Evolutionary conservation across 2,113 vertebrate genomes (phyloP), one percentile per base, ranked within the genome.

Genomic region (Neolamprologus brichardi): DNA sequence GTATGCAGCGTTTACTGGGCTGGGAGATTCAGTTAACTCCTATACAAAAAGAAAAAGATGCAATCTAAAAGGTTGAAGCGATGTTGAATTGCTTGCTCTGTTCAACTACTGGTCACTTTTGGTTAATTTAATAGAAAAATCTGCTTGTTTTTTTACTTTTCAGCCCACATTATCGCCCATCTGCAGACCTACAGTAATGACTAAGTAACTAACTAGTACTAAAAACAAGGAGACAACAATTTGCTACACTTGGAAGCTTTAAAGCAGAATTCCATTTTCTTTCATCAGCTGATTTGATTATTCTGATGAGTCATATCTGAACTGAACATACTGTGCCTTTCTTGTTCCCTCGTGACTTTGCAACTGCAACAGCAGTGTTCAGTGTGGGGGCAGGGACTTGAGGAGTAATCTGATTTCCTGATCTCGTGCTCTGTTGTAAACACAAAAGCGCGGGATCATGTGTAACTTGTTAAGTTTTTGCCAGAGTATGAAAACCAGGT

Each of bases 391-490:
- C 23, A 8, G 70, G 44, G 25, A 15, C 7, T 12, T 6, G 14
- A n/a, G 2, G 37, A 25, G 41, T n/a, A 79, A 83, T 75, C 70
- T 20, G 7, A 87, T 82, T 72, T 79, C 8, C 67, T 53, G 25
- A 51, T 77, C 44, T 81, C 23, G 18, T 79, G 80, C 75, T 70
- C 72, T 3, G 8, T 51, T 83, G 8, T 34, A 75, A 78, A 12
- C 14, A 41, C 39, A 44, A 0, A 12, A 1, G 7, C 18, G 37
- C 3, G 2, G 32, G 52, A 6, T 58, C 8, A 0, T 9, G 60
- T 75, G 58, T 53, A 15, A 14, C 32, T 79, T 46, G 13, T 82
- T 72, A 82, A 1, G 34, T 7, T 28, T 5, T 10, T 79, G 15
- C 64, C 28, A 87, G 7, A 62, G 25, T 67, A 44, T 18, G 14